phyloP scores from a whole-genome alignment of 2,888 invertebrate genomes.

The Marronus borbonicus region DNA sequence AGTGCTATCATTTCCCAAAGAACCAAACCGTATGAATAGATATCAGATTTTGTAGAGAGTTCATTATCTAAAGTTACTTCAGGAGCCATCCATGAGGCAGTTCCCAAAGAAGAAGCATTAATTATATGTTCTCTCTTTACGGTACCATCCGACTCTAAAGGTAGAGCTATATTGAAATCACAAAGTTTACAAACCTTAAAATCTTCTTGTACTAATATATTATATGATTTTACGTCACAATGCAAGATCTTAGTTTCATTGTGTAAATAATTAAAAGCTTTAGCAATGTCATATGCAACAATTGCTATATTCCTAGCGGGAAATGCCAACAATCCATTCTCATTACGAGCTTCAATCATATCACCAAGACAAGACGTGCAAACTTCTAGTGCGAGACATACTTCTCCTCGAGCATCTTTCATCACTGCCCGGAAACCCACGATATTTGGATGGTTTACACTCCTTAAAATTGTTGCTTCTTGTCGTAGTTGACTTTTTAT shows the following conservation, averaged over 20 bases:
- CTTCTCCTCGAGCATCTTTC: conserved; percentile 72
- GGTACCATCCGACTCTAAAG: conserved; percentile 78
- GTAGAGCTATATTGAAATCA: conserved; percentile 88
- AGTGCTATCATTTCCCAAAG: conserved; percentile 88
- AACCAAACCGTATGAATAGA: conserved; percentile 85
- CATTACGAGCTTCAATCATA: conserved; percentile 79
- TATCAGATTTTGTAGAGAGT: conserved; percentile 82
- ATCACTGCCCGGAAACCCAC: conserved; percentile 81
- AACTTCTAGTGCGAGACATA: conserved; percentile 86
- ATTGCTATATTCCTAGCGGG: conserved; percentile 77
- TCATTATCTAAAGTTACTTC: conserved; percentile 79
- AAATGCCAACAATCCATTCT: conserved; percentile 74
- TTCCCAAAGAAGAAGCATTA: conserved; percentile 79
- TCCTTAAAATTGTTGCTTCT: conserved; percentile 82
- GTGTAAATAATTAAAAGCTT: conserved; percentile 85
- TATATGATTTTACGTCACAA: conserved; percentile 89
- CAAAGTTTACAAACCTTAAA: conserved; percentile 83
- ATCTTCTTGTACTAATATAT: conserved; percentile 84
- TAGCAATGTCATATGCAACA: conserved; percentile 79
- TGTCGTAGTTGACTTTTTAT: conserved; percentile 75
- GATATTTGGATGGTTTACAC: conserved; percentile 85
- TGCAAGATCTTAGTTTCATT: conserved; percentile 81
- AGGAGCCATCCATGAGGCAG: conserved; percentile 85
- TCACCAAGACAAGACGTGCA: conserved; percentile 82
- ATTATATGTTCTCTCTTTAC: conserved; percentile 70